Percentiles rank a stretch among this genome's conserved stretches.
These are phyloP conservation scores for Scelioninae gen. 2 DNA, from an alignment of 2,888 invertebrate genomes.

Conservation along the genomic window DNA sequence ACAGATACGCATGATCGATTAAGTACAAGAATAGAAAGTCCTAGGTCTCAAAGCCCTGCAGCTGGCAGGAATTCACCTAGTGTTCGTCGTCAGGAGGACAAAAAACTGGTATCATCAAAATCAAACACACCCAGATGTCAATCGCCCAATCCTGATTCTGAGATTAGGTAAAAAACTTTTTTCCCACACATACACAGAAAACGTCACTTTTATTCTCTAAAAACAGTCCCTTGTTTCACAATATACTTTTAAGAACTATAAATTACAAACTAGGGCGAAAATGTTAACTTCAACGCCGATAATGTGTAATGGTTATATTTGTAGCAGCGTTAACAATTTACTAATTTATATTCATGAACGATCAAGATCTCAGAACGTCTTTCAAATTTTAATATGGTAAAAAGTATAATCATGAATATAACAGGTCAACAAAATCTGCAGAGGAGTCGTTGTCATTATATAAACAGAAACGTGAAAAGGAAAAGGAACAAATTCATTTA, in stretches of 20 bases:
- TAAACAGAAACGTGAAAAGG: slow-evolving; percentile 84
- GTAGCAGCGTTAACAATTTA: too few species aligned
- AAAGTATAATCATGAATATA: too few species aligned
- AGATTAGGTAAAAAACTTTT: slow-evolving; percentile 46
- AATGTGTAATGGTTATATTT: too few species aligned
- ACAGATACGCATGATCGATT: slow-evolving; percentile 65
- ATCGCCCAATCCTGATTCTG: slow-evolving; percentile 74
- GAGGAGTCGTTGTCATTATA: slow-evolving; percentile 81
- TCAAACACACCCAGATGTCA: slow-evolving; percentile 80
- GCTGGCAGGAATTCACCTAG: slow-evolving; percentile 69
- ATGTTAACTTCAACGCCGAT: too few species aligned
- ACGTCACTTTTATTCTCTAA: too few species aligned
- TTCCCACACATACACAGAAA: too few species aligned
- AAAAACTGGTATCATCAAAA: slow-evolving; percentile 65
- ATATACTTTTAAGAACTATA: too few species aligned
- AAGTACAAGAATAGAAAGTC: slow-evolving; percentile 64
- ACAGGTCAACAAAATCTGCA: slow-evolving; percentile 74
- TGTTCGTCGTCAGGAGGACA: slow-evolving; percentile 67
- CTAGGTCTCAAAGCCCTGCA: slow-evolving; percentile 69
- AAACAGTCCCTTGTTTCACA: too few species aligned
- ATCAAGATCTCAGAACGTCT: too few species aligned
- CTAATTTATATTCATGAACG: too few species aligned
- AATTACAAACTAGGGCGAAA: too few species aligned
- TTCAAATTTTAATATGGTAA: too few species aligned
- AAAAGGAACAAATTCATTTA: slow-evolving; percentile 92